Conservation (phyloP, 2,797 vertebrate genomes). For the Neosilurus hyrtlii region DNA sequence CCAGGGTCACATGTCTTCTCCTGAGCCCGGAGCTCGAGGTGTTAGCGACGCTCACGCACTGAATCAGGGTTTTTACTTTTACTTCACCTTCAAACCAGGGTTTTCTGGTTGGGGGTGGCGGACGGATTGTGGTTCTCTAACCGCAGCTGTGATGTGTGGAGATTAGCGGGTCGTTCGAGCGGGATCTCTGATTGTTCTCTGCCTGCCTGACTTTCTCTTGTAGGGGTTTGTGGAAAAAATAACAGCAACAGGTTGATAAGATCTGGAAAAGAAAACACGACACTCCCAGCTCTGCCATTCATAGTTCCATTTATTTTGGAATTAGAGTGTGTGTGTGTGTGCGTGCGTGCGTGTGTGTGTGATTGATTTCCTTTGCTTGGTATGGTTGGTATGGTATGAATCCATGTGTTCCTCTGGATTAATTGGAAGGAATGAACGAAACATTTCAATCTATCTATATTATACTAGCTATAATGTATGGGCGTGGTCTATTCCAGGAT, state of each 20-base stretch:
- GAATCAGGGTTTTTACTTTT: conserved; percentile 15
- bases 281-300: not conserved
- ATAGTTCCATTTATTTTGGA: not conserved
- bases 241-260: conserved; percentile 20
- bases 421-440: not conserved
- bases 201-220: conserved; percentile 30
- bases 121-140: not conserved
- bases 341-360: not conserved
- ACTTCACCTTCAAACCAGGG: not conserved
- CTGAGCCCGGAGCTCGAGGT: conserved; percentile 24
- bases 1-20: conserved; percentile 27
- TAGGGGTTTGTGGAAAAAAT: conserved; percentile 50
- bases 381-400: not conserved
- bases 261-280: not conserved
- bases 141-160: not conserved
- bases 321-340: no score
- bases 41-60: conserved; percentile 21
- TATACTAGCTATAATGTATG: not conserved
- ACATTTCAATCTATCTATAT: not conserved
- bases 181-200: not conserved
- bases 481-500: not conserved
- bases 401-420: not conserved
- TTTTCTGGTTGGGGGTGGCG: not conserved
- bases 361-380: not conserved
- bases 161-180: conserved; percentile 43